These are phyloP conservation scores for Phrynocephalus forsythii DNA, from an alignment of 2,797 vertebrate genomes.

Conservation along the genomic window DNA sequence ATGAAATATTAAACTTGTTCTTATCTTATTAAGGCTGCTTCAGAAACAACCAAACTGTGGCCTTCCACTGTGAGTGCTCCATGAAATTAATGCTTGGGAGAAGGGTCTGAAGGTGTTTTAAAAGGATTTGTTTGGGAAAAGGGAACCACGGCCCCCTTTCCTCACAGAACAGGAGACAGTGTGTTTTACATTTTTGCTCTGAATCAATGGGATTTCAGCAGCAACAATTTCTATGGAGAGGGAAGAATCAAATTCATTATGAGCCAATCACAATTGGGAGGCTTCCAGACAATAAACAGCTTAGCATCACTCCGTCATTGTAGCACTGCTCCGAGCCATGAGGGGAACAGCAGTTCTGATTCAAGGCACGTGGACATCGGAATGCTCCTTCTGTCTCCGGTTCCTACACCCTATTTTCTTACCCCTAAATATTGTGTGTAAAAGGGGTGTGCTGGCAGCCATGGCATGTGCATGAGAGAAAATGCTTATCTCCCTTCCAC, in stretches of 20 bases:
- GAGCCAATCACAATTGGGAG: background rate
- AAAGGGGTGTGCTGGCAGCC: no score
- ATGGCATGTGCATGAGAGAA: background rate
- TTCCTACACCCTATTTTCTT: background rate
- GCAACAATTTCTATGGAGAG: background rate
- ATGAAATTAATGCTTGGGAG: constrained; percentile 41
- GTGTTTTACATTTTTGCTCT: background rate
- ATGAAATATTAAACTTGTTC: constrained; percentile 48
- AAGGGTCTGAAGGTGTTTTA: constrained; percentile 37
- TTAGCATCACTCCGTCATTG: background rate
- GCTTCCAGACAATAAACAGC: background rate
- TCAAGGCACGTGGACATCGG: background rate
- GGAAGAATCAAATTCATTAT: background rate
- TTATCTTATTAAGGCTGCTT: constrained; percentile 52
- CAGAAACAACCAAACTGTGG: constrained; percentile 41
- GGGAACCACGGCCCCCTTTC: constrained; percentile 16
- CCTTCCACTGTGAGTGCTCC: constrained; percentile 46
- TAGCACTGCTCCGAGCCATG: background rate
- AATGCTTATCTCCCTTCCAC: background rate
- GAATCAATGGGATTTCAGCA: background rate
- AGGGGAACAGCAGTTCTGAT: background rate
- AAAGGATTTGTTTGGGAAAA: constrained; percentile 41
- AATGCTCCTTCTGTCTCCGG: background rate
- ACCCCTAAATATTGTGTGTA: background rate
- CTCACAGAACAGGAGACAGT: constrained; percentile 4